These are phyloP conservation scores for Cacoxenus indagator DNA, from an alignment of 2,888 invertebrate species.

Conservation along the genomic window DNA sequence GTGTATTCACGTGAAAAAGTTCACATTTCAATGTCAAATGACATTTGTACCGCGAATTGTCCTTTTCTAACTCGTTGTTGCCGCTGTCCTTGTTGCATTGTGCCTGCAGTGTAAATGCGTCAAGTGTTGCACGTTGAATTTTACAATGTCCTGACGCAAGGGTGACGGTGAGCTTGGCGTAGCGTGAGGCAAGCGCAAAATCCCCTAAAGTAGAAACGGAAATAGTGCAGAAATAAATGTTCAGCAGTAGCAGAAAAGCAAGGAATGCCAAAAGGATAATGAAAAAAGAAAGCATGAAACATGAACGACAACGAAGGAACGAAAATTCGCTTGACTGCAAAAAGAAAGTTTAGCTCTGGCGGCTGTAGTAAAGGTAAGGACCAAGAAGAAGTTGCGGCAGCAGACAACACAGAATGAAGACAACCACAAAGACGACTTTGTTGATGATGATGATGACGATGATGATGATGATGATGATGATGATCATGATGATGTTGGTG, in stretches of 20 bases:
- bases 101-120: constrained; percentile 9
- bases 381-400: not conserved
- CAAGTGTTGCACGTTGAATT: constrained; percentile 8
- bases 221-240: constrained; percentile 21
- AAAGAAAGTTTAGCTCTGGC: too few species aligned
- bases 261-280: not conserved
- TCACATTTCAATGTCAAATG: not conserved
- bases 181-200: not conserved
- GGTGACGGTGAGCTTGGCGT: not conserved
- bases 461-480: not conserved
- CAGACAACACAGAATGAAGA: not conserved
- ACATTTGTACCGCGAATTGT: not conserved
- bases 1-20: not conserved
- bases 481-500: not conserved
- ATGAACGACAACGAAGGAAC: too few species aligned
- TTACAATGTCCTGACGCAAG: not conserved
- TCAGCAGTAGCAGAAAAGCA: not conserved
- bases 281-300: not conserved
- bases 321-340: too few species aligned
- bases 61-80: not conserved
- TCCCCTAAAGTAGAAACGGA: constrained; percentile 11
- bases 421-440: not conserved
- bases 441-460: not conserved
- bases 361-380: too few species aligned
- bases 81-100: not conserved